phyloP scores from a whole-genome alignment of 1,140 invertebrate genomes.

The Dolichoris vasculosae region DNA sequence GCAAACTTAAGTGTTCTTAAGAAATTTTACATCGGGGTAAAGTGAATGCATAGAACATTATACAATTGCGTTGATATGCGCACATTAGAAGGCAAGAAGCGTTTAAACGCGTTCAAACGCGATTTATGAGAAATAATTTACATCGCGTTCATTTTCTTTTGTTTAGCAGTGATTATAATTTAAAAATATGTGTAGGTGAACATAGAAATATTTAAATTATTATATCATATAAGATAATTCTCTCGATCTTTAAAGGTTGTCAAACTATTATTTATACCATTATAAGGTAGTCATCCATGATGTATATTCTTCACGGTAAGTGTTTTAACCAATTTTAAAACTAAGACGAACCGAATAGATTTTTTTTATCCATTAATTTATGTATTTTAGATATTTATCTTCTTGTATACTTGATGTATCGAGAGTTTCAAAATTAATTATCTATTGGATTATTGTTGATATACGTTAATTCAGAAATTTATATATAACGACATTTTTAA shows the following conservation, averaged over 20 bases:
- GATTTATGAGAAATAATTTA: background rate
- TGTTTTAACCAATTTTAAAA: too few species aligned
- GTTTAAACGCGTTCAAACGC: background rate
- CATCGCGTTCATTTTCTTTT: background rate
- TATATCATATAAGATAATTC: background rate
- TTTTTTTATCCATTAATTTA: too few species aligned
- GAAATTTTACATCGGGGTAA: background rate
- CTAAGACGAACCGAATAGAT: too few species aligned
- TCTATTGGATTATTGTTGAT: too few species aligned
- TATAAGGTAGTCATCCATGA: background rate
- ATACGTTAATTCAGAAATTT: too few species aligned
- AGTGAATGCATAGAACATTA: background rate
- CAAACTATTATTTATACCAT: conserved; percentile 10
- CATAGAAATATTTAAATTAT: background rate
- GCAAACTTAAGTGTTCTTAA: background rate
- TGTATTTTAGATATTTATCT: too few species aligned
- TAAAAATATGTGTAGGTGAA: background rate
- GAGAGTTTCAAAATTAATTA: too few species aligned
- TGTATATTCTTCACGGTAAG: too few species aligned
- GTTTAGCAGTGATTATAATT: background rate
- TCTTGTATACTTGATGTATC: too few species aligned
- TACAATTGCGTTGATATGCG: background rate
- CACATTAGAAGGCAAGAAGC: background rate
- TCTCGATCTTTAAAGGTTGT: background rate
- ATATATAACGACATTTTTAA: too few species aligned